phyloP scores from a whole-genome alignment of 2,797 vertebrate species.

The Coilia nasus region DNA sequence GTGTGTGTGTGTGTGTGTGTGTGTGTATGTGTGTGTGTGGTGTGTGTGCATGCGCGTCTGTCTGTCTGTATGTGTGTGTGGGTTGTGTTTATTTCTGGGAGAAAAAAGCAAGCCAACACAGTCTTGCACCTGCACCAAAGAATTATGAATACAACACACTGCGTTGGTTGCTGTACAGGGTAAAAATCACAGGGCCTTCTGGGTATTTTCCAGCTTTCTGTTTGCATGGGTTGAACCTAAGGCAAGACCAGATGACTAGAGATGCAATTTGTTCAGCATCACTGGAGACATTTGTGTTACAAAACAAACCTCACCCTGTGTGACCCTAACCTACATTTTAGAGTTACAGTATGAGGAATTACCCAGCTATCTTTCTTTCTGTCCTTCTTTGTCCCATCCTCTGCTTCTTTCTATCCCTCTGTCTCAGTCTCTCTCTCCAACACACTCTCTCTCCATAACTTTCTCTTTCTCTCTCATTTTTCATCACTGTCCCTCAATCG shows the following conservation, averaged over 20 bases:
- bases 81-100: not conserved
- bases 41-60: not conserved
- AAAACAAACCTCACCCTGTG: not conserved
- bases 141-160: not conserved
- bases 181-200: not conserved
- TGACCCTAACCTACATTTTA: not conserved
- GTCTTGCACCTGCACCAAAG: not conserved
- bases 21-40: constrained; percentile 1
- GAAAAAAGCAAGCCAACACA: not conserved
- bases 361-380: not conserved
- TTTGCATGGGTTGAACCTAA: not conserved
- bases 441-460: not conserved
- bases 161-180: not conserved
- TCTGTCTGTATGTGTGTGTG: not conserved
- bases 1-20: not conserved
- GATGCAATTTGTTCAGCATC: constrained; percentile 1
- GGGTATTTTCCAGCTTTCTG: not conserved
- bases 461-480: not conserved
- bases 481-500: too few relatives aligned
- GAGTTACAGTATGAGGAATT: not conserved
- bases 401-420: not conserved
- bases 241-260: constrained; percentile 20
- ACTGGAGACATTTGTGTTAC: not conserved
- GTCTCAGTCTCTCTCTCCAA: not conserved
- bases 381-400: too few relatives aligned